phyloP scores from a whole-genome alignment of 1,140 invertebrate genomes.

The Papilio xuthus region DNA sequence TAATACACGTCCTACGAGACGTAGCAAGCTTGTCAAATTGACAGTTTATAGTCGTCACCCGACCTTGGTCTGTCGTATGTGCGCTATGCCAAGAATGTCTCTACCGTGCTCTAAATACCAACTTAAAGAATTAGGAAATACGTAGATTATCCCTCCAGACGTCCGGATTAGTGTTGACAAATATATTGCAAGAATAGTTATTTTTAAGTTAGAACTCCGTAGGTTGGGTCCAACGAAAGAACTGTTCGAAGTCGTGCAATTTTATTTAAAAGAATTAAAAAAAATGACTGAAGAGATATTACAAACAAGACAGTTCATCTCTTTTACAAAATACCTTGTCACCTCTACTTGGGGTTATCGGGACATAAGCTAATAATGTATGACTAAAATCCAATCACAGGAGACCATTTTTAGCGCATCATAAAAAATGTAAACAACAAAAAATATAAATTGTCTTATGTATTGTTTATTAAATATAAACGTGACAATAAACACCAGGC shows the following conservation, averaged over 20 bases:
- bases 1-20: constrained; percentile 11
- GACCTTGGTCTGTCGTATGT: background rate
- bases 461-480: constrained; percentile 7
- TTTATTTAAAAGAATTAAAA: background rate
- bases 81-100: constrained; percentile 15
- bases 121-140: background rate
- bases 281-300: background rate
- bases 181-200: background rate
- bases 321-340: background rate
- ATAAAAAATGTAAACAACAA: background rate
- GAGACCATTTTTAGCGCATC: background rate
- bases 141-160: constrained; percentile 6
- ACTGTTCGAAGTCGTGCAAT: background rate
- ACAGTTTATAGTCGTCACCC: constrained; percentile 16
- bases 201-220: background rate
- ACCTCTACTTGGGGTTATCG: too few species aligned
- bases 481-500: background rate
- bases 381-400: too few species aligned
- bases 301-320: background rate
- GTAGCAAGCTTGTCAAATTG: constrained; percentile 14
- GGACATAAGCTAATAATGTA: background rate
- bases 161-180: background rate
- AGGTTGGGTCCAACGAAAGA: background rate
- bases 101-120: background rate
- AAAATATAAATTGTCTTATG: background rate